Base-by-base conservation (phyloP, 2,888 invertebrate species). In the Sisyra nigra region DNA sequence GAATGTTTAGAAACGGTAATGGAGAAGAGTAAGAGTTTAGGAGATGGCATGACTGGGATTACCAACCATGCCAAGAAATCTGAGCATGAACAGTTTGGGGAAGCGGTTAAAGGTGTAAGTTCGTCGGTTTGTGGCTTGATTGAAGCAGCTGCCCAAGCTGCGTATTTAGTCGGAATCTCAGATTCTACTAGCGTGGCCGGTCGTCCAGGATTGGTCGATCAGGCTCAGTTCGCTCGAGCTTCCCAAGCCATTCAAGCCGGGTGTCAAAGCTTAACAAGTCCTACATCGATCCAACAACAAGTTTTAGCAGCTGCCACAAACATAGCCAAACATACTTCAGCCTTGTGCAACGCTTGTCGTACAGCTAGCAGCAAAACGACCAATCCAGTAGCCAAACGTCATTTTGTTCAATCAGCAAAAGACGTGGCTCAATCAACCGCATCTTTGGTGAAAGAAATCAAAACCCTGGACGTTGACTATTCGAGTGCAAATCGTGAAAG, bases 391-490 rank as follows among this genome's bases (percentile, higher is more conserved):
- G 92, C 92, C 44, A 96, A 96, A 66, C 67, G 93, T 29, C 94
- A 94, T 62, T 96, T 98, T 62, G 94, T 98, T 43, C 92, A 96
- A 59, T 86, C 91, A 49, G 97, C 97, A 43, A 93, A 94, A 61
- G 93, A 96, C 55, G 92, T 98, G 2, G 97, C 97, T 40, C 89
- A 89, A 62, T 88, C 88, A 13, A 98, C 98, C 1, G 88, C 94
- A 0, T 78, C 80, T 48, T 72, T 98, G 14, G 96, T 98, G 14
- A 89, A 87, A 61, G 87, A 92, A 60, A 94, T 97, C 54, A 97
- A 96, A 67, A 81, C 76, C 1, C 61, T 84, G 29, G 94, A 96
- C 61, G 73, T 76, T 24, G 83, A 89, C 54, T 91, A 88, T 53
- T 80, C 79, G 10, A 80, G 84, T 51, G 71, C 71, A 19, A 85